These are phyloP conservation scores for Phocoena phocoena DNA, from an alignment of 2,113 vertebrate genomes.

Conservation along the genomic window DNA sequence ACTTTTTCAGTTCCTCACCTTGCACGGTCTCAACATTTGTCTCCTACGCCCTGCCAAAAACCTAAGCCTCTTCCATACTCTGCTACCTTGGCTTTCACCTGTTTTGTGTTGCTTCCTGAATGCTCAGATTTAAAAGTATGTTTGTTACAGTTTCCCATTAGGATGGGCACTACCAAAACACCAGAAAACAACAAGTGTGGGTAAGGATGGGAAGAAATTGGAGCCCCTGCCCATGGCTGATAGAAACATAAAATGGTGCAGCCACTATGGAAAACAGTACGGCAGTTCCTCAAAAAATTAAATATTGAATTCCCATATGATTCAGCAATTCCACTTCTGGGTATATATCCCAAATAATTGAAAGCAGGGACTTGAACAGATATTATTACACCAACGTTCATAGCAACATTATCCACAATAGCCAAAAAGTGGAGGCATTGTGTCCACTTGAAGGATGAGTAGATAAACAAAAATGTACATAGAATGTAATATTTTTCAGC, in stretches of 20 bases:
- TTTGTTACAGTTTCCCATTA: neutral
- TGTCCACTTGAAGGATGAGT: neutral
- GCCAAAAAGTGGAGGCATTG: neutral
- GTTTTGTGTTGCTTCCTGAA: neutral
- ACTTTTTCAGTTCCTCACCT: neutral
- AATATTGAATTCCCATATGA: neutral
- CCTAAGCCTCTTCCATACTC: neutral
- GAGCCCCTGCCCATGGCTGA: neutral
- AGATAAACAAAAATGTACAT: neutral
- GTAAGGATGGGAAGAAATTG: neutral
- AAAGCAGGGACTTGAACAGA: neutral
- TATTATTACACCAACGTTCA: neutral
- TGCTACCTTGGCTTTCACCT: neutral
- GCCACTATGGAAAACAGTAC: neutral
- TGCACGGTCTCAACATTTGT: neutral
- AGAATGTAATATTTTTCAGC: neutral
- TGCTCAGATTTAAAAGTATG: neutral
- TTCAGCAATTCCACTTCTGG: neutral
- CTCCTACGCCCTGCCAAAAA: neutral
- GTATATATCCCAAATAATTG: neutral
- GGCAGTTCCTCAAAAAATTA: neutral
- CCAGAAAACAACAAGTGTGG: neutral
- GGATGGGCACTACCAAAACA: neutral
- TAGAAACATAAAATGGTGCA: neutral
- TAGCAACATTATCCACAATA: neutral